These are phyloP conservation scores for Dyspetes luteomarginatus DNA, from an alignment of 2,888 invertebrate genomes.

Conservation along the genomic window DNA sequence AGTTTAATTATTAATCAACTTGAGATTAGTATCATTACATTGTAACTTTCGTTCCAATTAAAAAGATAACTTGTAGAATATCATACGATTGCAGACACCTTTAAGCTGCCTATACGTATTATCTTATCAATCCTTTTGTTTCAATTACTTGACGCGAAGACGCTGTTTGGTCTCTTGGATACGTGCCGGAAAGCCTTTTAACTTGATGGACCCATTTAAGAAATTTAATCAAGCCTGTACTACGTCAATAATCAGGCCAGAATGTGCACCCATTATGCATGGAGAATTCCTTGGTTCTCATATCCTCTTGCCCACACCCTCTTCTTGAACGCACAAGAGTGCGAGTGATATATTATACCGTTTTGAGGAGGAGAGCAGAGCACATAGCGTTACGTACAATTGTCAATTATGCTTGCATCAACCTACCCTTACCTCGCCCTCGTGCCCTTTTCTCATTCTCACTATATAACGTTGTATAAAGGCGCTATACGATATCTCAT, in stretches of 20 bases:
- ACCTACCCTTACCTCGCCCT: slow-evolving; percentile 31
- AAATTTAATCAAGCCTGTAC: slow-evolving; percentile 52
- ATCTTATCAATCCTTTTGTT: background rate
- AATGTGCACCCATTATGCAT: slow-evolving; percentile 13
- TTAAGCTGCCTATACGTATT: no score
- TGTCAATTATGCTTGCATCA: slow-evolving; percentile 60
- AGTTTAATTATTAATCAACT: no score
- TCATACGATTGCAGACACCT: no score
- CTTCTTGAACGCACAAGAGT: background rate
- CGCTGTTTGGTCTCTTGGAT: slow-evolving; percentile 19
- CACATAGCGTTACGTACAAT: slow-evolving; percentile 32
- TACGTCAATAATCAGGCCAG: slow-evolving; percentile 37
- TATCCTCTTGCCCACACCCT: background rate
- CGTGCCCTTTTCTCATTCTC: slow-evolving; percentile 35
- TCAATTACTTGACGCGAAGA: background rate
- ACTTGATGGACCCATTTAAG: slow-evolving; percentile 32
- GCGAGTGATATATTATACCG: background rate
- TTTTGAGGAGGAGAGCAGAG: background rate
- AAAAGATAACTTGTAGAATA: no score
- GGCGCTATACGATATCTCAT: slow-evolving; percentile 31
- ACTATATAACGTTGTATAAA: slow-evolving; percentile 15
- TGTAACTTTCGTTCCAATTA: no score
- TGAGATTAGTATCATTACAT: no score
- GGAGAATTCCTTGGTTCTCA: background rate
- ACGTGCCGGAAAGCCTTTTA: background rate